Evolutionary conservation across 2,113 vertebrate genomes (phyloP).

Genomic region (Notothenia coriiceps): DNA sequence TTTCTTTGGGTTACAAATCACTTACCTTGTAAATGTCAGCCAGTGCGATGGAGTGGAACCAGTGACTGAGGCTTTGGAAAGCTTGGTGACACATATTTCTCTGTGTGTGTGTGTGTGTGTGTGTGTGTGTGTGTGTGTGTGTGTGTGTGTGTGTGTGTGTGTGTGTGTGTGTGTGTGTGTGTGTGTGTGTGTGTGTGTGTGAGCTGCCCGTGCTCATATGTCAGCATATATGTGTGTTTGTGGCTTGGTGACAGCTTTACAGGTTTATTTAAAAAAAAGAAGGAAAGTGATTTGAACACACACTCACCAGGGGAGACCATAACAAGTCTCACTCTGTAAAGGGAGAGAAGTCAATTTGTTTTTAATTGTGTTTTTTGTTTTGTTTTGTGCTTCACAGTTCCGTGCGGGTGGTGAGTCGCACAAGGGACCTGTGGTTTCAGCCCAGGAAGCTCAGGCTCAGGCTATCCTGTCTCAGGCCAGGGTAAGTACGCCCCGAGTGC

Average conservation of each 20-base stretch:
- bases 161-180: no score
- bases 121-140: background rate
- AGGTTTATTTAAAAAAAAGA: background rate
- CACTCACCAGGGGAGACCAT: constrained; percentile 29
- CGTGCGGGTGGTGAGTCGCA: constrained; percentile 93
- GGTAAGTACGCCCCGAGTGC: constrained; percentile 81
- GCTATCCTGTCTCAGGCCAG: constrained; percentile 96
- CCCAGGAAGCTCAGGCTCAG: constrained; percentile 97
- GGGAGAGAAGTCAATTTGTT: constrained; percentile 46
- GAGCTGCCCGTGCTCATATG: background rate
- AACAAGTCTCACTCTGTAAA: constrained; percentile 37
- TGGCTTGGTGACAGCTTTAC: constrained; percentile 52
- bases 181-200: background rate
- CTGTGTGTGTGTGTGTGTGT: no score
- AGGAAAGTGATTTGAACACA: constrained; percentile 13
- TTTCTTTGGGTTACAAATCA: constrained; percentile 77
- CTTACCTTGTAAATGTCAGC: constrained; percentile 78
- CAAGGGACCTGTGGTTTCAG: constrained; percentile 93
- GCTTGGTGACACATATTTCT: constrained; percentile 38
- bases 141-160: background rate
- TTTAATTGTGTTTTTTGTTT: constrained; percentile 46
- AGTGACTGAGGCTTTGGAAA: constrained; percentile 57
- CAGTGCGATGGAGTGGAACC: constrained; percentile 68
- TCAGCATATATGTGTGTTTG: constrained; percentile 2
- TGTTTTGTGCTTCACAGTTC: constrained; percentile 85